A percentile compares a stretch with the other conserved stretches of the same genome.
These are phyloP conservation scores for Crenuchus spilurus DNA, from an alignment of 2,797 vertebrate species.

Conservation along the genomic window DNA sequence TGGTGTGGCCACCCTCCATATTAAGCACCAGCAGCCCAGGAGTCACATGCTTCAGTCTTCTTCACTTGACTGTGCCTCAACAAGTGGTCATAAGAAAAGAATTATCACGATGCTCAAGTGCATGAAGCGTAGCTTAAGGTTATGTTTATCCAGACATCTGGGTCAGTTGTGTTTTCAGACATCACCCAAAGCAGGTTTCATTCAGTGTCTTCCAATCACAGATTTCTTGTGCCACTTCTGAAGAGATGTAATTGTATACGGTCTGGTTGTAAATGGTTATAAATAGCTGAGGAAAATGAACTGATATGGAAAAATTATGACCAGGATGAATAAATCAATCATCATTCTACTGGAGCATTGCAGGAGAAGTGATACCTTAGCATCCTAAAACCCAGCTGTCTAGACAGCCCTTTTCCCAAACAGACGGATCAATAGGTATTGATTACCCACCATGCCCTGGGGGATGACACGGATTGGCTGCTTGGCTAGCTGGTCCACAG, in stretches of 20 bases:
- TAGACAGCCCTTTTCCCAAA: constrained; percentile 59
- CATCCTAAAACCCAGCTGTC: constrained; percentile 55
- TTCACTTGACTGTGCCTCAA: constrained; percentile 16
- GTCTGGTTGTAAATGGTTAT: constrained; percentile 4
- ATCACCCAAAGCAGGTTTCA: background rate
- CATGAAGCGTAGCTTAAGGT: background rate
- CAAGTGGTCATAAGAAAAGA: constrained; percentile 35
- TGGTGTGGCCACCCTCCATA: constrained; percentile 33
- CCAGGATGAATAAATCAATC: constrained; percentile 55
- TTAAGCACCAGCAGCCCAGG: constrained; percentile 39
- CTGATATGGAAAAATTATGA: constrained; percentile 24
- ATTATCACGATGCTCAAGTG: background rate
- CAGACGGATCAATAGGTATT: constrained; percentile 59
- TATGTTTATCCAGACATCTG: background rate
- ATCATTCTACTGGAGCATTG: constrained; percentile 44
- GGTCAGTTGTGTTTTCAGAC: background rate
- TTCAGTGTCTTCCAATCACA: background rate
- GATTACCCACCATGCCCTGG: constrained; percentile 51
- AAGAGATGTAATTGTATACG: constrained; percentile 8
- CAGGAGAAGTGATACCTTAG: constrained; percentile 50
- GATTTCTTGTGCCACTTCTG: background rate
- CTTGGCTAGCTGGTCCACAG: constrained; percentile 44
- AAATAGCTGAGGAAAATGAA: constrained; percentile 44
- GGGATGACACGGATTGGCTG: constrained; percentile 54
- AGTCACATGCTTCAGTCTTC: constrained; percentile 45